These are phyloP conservation scores for Macaca nemestrina DNA, from an alignment of 2,113 vertebrate species.

Conservation along the genomic window DNA sequence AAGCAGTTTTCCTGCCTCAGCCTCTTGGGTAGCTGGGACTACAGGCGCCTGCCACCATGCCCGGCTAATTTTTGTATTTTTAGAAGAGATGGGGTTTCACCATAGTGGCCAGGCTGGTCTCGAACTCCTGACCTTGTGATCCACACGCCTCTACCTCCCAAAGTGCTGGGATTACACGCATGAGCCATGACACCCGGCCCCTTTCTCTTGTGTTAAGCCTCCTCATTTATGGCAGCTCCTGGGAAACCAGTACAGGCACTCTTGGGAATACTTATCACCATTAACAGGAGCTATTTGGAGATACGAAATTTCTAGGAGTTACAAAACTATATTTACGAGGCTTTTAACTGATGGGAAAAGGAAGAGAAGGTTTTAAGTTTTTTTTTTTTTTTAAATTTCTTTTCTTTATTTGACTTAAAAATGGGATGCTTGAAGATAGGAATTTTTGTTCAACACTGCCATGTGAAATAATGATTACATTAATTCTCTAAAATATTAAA, in stretches of 20 bases:
- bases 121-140: too few species aligned
- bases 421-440: conserved; percentile 21
- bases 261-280: background rate
- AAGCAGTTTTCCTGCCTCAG: too few species aligned
- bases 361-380: background rate
- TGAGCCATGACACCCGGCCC: too few species aligned
- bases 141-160: too few species aligned
- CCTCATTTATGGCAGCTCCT: too few species aligned
- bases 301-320: background rate
- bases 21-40: too few species aligned
- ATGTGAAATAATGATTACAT: conserved; percentile 54
- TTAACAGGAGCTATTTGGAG: background rate
- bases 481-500: conserved; percentile 52
- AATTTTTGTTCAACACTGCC: conserved; percentile 18
- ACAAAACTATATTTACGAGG: background rate
- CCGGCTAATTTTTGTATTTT: too few species aligned
- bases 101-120: too few species aligned
- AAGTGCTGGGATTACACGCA: too few species aligned
- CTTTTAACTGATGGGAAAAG: background rate
- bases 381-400: background rate
- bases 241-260: background rate
- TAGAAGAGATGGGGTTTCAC: too few species aligned
- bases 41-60: too few species aligned
- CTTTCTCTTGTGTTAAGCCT: background rate
- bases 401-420: conserved; percentile 23